phyloP scores from a whole-genome alignment of 1,140 invertebrate species.

The Scaptodrosophila lebanonensis region DNA sequence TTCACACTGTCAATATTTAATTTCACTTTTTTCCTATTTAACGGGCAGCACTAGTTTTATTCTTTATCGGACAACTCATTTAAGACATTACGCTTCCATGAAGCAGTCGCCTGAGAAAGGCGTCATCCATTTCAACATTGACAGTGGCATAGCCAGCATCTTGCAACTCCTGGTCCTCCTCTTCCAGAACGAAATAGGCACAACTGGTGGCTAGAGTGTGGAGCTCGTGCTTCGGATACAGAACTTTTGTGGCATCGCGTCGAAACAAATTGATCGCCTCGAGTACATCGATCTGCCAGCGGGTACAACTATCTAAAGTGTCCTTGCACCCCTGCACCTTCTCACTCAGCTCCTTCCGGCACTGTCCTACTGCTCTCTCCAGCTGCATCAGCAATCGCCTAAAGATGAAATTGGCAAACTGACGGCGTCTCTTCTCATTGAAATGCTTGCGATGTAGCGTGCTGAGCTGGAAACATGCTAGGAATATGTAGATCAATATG shows the following conservation, averaged over 20 bases:
- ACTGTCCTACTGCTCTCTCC: slow-evolving; percentile 6
- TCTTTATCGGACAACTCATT: background rate
- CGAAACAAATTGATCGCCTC: slow-evolving; percentile 34
- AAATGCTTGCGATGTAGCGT: slow-evolving; percentile 17
- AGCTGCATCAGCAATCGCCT: slow-evolving; percentile 35
- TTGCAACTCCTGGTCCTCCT: slow-evolving; percentile 28
- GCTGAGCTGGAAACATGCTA: slow-evolving; percentile 25
- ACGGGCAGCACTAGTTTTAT: no score
- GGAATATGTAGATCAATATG: slow-evolving; percentile 24
- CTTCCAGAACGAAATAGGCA: slow-evolving; percentile 31
- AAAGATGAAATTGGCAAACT: slow-evolving; percentile 43
- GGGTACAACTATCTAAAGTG: no score
- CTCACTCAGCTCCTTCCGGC: slow-evolving; percentile 1
- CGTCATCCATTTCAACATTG: slow-evolving; percentile 29
- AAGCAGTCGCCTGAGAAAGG: slow-evolving; percentile 32
- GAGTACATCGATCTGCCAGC: background rate
- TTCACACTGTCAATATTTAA: no score
- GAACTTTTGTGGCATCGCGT: slow-evolving; percentile 29
- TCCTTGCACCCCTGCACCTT: slow-evolving; percentile 14
- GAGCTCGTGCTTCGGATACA: slow-evolving; percentile 33
- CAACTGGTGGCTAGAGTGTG: slow-evolving; percentile 18
- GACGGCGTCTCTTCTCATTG: slow-evolving; percentile 27
- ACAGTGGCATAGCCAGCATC: slow-evolving; percentile 20
- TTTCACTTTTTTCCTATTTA: no score
- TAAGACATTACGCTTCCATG: no score